Conservation (phyloP, 2,888 invertebrate species). For the Harpalus rubripes region DNA sequence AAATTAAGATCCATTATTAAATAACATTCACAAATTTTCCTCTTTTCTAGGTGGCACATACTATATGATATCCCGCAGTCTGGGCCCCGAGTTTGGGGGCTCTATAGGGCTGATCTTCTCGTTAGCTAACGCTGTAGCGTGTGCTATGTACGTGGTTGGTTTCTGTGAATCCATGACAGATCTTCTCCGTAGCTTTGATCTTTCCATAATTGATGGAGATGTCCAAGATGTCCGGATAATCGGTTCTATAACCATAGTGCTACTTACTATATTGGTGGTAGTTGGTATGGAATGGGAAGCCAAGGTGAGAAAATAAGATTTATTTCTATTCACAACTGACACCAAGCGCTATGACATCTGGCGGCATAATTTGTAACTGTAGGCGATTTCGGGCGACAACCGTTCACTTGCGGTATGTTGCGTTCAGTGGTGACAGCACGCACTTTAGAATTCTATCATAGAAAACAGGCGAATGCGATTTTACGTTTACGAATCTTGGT, state of each 20-base stretch:
- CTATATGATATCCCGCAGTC: constrained; percentile 97
- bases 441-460: too few relatives aligned
- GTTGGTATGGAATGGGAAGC: constrained; percentile 99
- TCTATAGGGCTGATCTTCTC: constrained; percentile 98
- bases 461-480: too few relatives aligned
- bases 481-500: too few relatives aligned
- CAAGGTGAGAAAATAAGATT: constrained; percentile 82
- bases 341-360: too few relatives aligned
- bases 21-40: too few relatives aligned
- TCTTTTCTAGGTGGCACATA: constrained; percentile 93
- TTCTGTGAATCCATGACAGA: constrained; percentile 94
- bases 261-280: constrained; percentile 92
- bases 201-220: constrained; percentile 83
- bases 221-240: constrained; percentile 89
- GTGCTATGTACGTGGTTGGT: constrained; percentile 99
- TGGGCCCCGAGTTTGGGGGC: constrained; percentile 98
- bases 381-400: too few relatives aligned
- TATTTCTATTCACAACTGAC: too few relatives aligned
- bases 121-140: constrained; percentile 97
- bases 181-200: constrained; percentile 80
- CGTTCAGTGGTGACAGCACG: too few relatives aligned
- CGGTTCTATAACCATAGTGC: constrained; percentile 89
- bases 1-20: too few relatives aligned
- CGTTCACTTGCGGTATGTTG: too few relatives aligned
- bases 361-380: too few relatives aligned